Conservation (phyloP, 2,888 invertebrate species). For the Hydrotaea diabolus region DNA sequence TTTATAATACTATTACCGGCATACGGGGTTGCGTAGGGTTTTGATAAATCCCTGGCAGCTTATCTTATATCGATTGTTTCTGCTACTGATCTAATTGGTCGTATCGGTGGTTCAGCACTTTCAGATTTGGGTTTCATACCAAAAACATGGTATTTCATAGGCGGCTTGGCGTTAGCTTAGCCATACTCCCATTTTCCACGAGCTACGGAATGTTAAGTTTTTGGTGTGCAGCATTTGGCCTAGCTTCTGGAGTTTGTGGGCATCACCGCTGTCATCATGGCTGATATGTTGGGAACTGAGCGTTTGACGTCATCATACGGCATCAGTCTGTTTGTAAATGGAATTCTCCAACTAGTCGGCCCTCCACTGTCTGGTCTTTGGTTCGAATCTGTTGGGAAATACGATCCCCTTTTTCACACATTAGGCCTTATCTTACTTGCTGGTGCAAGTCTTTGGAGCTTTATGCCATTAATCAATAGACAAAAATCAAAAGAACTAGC, state of each 20-base stretch:
- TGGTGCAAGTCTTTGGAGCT: slow-evolving; percentile 88
- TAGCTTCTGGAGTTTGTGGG: slow-evolving; percentile 93
- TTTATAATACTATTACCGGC: slow-evolving; percentile 91
- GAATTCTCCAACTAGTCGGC: slow-evolving; percentile 89
- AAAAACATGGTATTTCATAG: slow-evolving; percentile 91
- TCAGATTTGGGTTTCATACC: slow-evolving; percentile 90
- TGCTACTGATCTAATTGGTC: slow-evolving; percentile 89
- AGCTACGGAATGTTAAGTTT: slow-evolving; percentile 85
- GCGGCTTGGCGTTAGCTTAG: slow-evolving; percentile 88
- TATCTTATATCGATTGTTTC: slow-evolving; percentile 90
- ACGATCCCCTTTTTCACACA: slow-evolving; percentile 87
- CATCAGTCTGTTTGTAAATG: slow-evolving; percentile 92
- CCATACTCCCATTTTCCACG: slow-evolving; percentile 86
- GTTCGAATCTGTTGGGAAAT: slow-evolving; percentile 85
- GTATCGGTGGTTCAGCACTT: slow-evolving; percentile 92
- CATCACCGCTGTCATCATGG: slow-evolving; percentile 93
- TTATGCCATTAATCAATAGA: slow-evolving; percentile 86
- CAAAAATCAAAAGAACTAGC: slow-evolving; percentile 72
- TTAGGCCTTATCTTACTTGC: slow-evolving; percentile 87
- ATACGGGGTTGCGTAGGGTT: slow-evolving; percentile 87
- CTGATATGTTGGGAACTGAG: slow-evolving; percentile 92
- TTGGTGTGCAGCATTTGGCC: slow-evolving; percentile 89
- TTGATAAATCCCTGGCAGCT: slow-evolving; percentile 87
- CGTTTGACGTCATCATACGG: slow-evolving; percentile 93
- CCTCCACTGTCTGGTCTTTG: slow-evolving; percentile 91